phyloP scores from a whole-genome alignment of 2,797 vertebrate species.

The Phoebastria nigripes region DNA sequence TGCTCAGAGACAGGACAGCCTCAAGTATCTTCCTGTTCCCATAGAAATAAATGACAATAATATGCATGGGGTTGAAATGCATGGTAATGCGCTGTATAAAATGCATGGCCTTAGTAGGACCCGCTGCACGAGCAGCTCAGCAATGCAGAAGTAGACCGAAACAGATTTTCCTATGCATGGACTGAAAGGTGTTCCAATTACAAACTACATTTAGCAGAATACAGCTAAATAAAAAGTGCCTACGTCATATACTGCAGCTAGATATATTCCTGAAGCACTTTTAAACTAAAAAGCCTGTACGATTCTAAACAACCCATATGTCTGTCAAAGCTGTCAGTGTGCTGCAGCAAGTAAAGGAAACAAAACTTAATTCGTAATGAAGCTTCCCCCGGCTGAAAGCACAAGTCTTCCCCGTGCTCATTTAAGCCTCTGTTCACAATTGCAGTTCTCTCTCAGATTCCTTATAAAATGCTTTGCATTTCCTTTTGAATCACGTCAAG shows the following conservation, averaged over 20 bases:
- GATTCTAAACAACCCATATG: conserved; percentile 69
- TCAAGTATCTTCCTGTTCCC: neutral
- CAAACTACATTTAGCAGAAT: conserved; percentile 48
- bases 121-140: neutral
- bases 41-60: neutral
- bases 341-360: conserved; percentile 65
- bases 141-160: neutral
- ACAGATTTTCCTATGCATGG: neutral
- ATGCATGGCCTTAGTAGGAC: neutral
- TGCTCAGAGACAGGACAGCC: neutral
- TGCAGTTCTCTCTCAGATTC: neutral
- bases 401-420: conserved; percentile 22
- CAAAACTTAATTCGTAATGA: conserved; percentile 68
- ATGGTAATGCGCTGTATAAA: neutral
- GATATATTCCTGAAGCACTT: conserved; percentile 59
- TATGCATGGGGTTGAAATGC: neutral
- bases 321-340: conserved; percentile 71
- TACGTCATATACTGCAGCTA: conserved; percentile 45
- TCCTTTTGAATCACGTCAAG: conserved; percentile 7
- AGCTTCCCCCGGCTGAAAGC: conserved; percentile 57
- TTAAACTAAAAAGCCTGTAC: conserved; percentile 63
- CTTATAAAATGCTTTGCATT: conserved; percentile 17
- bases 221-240: conserved; percentile 61
- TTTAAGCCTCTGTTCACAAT: conserved; percentile 40
- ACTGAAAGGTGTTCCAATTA: conserved; percentile 4